These are phyloP conservation scores for Pseudopleuronectes americanus DNA, from an alignment of 2,797 vertebrate genomes.

Conservation along the genomic window DNA sequence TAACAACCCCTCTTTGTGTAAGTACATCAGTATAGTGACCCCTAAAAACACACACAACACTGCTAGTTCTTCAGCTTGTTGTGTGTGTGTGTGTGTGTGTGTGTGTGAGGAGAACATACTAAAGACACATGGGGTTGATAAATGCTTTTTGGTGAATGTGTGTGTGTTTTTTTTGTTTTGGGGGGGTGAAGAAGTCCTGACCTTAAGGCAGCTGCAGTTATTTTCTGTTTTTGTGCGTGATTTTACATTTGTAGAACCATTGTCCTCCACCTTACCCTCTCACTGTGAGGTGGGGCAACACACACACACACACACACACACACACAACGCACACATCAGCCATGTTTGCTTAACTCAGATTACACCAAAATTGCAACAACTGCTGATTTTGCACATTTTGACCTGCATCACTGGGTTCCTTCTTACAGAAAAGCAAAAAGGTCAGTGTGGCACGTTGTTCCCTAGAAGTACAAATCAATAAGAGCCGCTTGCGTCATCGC, in stretches of 20 bases:
- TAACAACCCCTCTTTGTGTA: constrained; percentile 28
- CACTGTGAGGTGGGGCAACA: not conserved
- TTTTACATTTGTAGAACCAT: constrained; percentile 8
- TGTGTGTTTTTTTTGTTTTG: constrained; percentile 5
- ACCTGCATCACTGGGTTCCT: not conserved
- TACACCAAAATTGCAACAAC: constrained; percentile 41
- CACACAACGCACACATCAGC: constrained; percentile 17
- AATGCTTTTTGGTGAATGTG: not conserved
- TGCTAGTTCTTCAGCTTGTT: constrained; percentile 8
- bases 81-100: constrained; percentile 10
- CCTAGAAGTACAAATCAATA: too few species aligned
- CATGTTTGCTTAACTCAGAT: constrained; percentile 40
- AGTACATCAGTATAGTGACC: constrained; percentile 7
- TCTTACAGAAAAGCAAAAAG: too few species aligned
- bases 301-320: constrained; percentile 16
- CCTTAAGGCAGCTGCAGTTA: constrained; percentile 42
- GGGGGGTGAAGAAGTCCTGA: constrained; percentile 28
- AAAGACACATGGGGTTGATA: not conserved
- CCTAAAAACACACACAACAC: constrained; percentile 8
- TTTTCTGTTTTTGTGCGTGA: constrained; percentile 53
- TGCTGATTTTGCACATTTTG: constrained; percentile 17
- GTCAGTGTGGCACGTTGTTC: too few species aligned
- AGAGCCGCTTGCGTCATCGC: too few species aligned
- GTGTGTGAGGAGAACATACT: not conserved
- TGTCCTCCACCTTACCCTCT: constrained; percentile 1